Evolutionary conservation across 2,113 vertebrate species (phyloP), one percentile per base, ranked within the genome.

Genomic region (Melierax canorus): DNA sequence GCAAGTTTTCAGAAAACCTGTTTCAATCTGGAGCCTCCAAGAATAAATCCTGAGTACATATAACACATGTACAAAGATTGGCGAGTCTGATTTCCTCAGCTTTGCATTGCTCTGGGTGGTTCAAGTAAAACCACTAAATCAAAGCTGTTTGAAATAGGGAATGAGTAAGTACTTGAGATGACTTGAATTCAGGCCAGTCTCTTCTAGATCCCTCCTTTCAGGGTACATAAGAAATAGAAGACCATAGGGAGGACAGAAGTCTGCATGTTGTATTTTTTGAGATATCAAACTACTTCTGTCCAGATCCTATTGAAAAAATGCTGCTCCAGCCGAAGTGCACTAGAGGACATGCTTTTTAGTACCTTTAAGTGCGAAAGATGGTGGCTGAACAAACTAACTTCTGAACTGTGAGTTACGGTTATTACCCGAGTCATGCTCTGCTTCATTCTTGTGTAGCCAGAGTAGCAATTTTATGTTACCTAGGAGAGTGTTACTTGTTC

Each of bases 101-200:
- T 91, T 85, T 81, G 81, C 15, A 5, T 85, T 88, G 69, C 74
- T 90, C 48, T 94, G 68, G 43, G 73, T 95, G 15, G 69, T 85
- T 87, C 87, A 72, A 94, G 36, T 90, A 48, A 94, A 93, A 91
- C 73, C 58, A 78, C 71, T 96, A 86, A 93, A 93, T 95, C 87
- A 93, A 90, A 92, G 62, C 66, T 76, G 66, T 93, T 93, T 96
- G 96, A 90, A 96, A 90, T 17, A 53, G 24, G 19, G 48, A 94
- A 68, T 82, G 74, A 95, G 39, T 93, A 90, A 85, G 94, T 88
- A 92, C 92, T 95, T 88, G 53, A 95, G 89, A 87, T 67, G 4
- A n/a, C 50, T 95, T 96, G 77, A 96, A 76, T 88, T 74, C 30
- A 63, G 83, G 55, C 77, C 96, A 90, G 77, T 85, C 45, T 88